Conservation (phyloP, 2,113 vertebrate genomes). For the Nerophis ophidion region DNA sequence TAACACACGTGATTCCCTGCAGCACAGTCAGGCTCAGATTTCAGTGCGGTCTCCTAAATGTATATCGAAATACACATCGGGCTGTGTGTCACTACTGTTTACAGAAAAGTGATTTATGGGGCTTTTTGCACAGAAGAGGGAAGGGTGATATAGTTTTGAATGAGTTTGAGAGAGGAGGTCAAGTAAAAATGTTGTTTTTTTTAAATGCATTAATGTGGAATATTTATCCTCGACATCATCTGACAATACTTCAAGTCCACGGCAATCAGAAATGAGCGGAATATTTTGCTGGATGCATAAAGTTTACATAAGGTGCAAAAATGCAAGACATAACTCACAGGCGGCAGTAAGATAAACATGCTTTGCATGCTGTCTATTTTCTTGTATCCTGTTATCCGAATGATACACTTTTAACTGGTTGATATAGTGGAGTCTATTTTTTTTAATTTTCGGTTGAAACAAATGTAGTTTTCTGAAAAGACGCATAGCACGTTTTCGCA, state of each 20-base stretch:
- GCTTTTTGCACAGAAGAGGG: conserved; percentile 46
- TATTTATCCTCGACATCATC: conserved; percentile 11
- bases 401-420: conserved; percentile 46
- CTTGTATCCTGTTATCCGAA: conserved; percentile 23
- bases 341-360: conserved; percentile 49
- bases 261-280: conserved; percentile 18
- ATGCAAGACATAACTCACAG: conserved; percentile 50
- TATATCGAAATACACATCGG: conserved; percentile 75
- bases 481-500: conserved; percentile 18
- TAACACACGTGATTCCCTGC: conserved; percentile 49
- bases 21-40: conserved; percentile 63
- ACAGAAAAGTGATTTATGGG: conserved; percentile 77
- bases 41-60: conserved; percentile 68
- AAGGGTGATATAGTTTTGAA: conserved; percentile 47
- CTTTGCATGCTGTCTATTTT: conserved; percentile 39
- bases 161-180: conserved; percentile 40
- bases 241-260: conserved; percentile 4
- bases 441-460: conserved; percentile 10
- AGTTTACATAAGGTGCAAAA: conserved; percentile 37
- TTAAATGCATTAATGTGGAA: conserved; percentile 43
- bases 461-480: neutral
- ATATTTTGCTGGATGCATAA: conserved; percentile 29
- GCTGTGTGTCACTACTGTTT: conserved; percentile 74
- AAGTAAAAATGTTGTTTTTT: conserved; percentile 34
- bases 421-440: conserved; percentile 39